Base-by-base conservation (phyloP, 1,140 invertebrate species). In the Plodia interpunctella region DNA sequence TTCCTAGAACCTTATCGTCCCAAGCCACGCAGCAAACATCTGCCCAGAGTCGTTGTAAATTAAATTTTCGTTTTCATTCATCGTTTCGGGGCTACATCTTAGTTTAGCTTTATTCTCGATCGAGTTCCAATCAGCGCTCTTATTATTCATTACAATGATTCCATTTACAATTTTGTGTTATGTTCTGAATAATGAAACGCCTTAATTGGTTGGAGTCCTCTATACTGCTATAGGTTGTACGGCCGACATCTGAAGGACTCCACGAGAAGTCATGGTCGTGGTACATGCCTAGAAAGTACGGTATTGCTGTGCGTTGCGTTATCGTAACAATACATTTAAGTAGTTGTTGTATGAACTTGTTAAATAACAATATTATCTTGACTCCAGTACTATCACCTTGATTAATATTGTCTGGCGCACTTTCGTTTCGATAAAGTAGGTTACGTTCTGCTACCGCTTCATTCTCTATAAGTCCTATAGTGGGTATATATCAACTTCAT, bases 201-300 rank as follows among this genome's bases (percentile, higher is more conserved):
- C 38, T 15, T 44, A 15, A 44, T 44, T 44, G 38, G 13, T 15
- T 44, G 38, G 13, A 25, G 21, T 6, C 13, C 32, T 35, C 32
- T 11, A 35, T 35, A 25, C 21, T 2, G 2, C 21, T 25, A 25
- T 25, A 44, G 38, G 38, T n/a, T 35, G 38, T 5, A 44, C 38
- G 38, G 38, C 10, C 38, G 38, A 17, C 38, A 44, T 44, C 38
- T 44, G 38, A 44, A 44, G 38, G 38, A 44, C 38, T 44, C 0
- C 13, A n/a, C n/a, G n/a, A n/a, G 38, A 44, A 44, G 38, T 44
- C 38, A 44, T 15, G 38, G 38, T 17, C 38, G 38, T 6, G 38
- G 15, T 44, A 44, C 38, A 44, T 44, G 38, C 13, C 38, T 44
- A 44, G 38, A 44, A 44, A 44, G 38, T 44, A 44, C 38, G 38